Percentiles rank a stretch among this genome's conserved stretches.
Conservation (phyloP, 1,140 invertebrate species). For the Pteromalus puparum region DNA sequence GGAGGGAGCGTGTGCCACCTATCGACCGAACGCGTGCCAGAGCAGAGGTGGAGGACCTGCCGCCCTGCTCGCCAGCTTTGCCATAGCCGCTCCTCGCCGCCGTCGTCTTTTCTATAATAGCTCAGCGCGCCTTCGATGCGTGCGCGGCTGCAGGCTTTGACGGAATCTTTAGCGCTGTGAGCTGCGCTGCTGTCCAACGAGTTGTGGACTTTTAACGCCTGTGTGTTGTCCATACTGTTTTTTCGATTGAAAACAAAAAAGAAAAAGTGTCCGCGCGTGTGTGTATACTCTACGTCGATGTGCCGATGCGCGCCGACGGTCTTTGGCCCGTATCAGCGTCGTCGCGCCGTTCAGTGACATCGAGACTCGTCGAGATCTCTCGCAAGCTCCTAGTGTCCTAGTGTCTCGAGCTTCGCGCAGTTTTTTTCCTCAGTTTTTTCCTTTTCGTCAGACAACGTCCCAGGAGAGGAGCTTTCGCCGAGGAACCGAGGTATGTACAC, state of each 20-base stretch:
- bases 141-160: no score
- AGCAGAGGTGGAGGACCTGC: constrained; percentile 38
- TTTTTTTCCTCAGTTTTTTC: no score
- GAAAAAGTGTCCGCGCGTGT: neutral
- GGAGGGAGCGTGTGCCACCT: neutral
- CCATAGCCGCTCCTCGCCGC: neutral
- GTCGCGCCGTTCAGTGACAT: neutral
- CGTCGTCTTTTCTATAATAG: neutral
- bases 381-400: neutral
- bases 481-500: neutral
- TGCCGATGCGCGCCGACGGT: constrained; percentile 13
- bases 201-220: no score
- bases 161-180: no score
- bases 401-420: neutral
- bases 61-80: constrained; percentile 12
- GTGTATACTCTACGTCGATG: neutral
- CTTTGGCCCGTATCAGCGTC: neutral
- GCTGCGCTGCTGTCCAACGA: no score
- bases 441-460: no score
- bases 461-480: no score
- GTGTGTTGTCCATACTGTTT: no score
- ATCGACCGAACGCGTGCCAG: constrained; percentile 22
- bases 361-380: neutral
- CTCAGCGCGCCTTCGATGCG: no score
- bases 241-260: neutral